A percentile compares a stretch with the other conserved stretches of the same genome.
phyloP scores from a whole-genome alignment of 2,797 vertebrate species.

The Limnodromus scolopaceus region DNA sequence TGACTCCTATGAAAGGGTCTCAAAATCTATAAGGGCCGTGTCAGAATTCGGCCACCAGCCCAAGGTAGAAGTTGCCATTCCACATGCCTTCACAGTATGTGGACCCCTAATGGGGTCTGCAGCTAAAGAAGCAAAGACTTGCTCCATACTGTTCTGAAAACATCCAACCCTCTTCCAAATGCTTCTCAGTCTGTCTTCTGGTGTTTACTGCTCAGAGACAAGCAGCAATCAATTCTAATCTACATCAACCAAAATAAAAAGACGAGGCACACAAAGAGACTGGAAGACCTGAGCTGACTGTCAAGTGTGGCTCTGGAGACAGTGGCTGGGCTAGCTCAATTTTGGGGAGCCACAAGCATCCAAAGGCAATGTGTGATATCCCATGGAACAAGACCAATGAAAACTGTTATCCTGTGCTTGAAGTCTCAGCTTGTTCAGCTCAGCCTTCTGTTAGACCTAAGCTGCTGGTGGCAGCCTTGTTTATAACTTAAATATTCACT shows the following conservation, averaged over 20 bases:
- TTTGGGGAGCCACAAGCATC: not conserved
- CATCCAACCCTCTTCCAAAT: not conserved
- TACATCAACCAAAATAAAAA: not conserved
- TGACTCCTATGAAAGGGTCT: not conserved
- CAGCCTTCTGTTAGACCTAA: not conserved
- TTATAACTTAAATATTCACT: not conserved
- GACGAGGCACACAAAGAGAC: not conserved
- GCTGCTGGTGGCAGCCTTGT: slow-evolving; percentile 13
- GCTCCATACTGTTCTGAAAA: not conserved
- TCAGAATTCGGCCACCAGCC: not conserved
- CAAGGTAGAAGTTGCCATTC: not conserved
- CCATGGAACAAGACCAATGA: not conserved
- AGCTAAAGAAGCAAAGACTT: not conserved
- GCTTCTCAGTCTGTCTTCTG: not conserved
- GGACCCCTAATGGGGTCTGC: not conserved
- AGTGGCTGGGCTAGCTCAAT: not conserved
- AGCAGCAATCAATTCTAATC: not conserved
- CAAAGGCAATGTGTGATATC: not conserved
- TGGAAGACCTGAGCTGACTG: not conserved
- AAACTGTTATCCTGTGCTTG: not conserved
- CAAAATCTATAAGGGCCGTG: not conserved
- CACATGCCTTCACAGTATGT: not conserved
- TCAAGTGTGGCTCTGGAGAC: not conserved
- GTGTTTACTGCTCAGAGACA: not conserved
- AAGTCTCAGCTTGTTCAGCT: not conserved